phyloP scores from a whole-genome alignment of 2,888 invertebrate species.

The Dolichomitus sp. region DNA sequence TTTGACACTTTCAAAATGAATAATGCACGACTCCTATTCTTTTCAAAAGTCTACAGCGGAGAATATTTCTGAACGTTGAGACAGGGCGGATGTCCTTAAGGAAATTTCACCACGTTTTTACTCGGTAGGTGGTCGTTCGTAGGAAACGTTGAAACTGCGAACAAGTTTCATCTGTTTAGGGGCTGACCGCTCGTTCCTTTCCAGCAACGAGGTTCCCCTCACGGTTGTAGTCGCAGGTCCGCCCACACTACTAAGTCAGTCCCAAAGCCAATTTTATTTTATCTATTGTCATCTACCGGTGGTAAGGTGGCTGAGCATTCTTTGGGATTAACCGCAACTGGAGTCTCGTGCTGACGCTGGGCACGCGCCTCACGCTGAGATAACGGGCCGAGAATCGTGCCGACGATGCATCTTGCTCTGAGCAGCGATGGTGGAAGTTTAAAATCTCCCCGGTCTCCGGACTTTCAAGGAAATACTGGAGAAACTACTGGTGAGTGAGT shows the following conservation, averaged over 20 bases:
- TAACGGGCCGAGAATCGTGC: conserved; percentile 71
- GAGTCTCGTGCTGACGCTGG: conserved; percentile 74
- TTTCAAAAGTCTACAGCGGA: conserved; percentile 38
- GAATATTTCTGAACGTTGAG: background rate
- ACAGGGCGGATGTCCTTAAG: conserved; percentile 60
- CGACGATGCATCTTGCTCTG: conserved; percentile 9
- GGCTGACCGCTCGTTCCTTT: conserved; percentile 46
- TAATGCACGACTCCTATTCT: conserved; percentile 35
- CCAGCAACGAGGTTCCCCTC: conserved; percentile 42
- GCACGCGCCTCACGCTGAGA: conserved; percentile 80
- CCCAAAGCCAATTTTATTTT: conserved; percentile 66
- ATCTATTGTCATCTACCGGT: conserved; percentile 74
- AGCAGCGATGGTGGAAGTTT: conserved; percentile 6
- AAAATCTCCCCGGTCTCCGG: conserved; percentile 28
- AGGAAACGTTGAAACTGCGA: conserved; percentile 59
- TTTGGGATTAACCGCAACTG: conserved; percentile 70
- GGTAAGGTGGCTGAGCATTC: conserved; percentile 55
- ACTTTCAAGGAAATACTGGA: background rate
- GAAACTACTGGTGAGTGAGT: conserved; percentile 14
- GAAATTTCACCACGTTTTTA: conserved; percentile 65
- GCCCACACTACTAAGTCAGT: conserved; percentile 42
- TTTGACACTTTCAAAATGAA: conserved; percentile 53
- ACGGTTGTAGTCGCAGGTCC: conserved; percentile 19
- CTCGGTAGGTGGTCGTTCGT: conserved; percentile 74
- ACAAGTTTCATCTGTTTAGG: conserved; percentile 40